Evolutionary conservation across 2,113 vertebrate genomes (phyloP).

Genomic region (Drymodes brunneopygia): DNA sequence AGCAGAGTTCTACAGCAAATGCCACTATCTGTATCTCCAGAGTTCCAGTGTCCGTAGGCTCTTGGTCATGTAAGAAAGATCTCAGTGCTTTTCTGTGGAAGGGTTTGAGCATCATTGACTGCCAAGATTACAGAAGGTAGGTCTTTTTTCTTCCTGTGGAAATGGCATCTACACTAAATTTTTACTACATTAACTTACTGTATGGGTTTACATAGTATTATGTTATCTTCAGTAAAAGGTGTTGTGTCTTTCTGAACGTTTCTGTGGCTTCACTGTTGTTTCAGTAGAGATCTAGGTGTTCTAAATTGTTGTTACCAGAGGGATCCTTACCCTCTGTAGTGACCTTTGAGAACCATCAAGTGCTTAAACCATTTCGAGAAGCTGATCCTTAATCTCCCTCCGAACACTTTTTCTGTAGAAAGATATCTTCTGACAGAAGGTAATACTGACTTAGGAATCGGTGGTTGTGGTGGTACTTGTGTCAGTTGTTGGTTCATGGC

Average conservation of each 20-base stretch:
- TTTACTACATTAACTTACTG: neutral
- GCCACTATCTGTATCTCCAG: neutral
- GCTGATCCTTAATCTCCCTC: neutral
- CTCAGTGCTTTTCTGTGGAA: neutral
- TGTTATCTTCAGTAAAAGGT: neutral
- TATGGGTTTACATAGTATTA: neutral
- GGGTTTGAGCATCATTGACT: neutral
- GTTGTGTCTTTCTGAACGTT: neutral
- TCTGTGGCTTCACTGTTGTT: neutral
- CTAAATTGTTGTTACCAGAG: neutral
- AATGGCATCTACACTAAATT: rapidly evolving
- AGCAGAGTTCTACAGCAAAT: neutral
- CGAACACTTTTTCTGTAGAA: rapidly evolving
- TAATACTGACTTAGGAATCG: neutral
- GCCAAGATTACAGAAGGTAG: neutral
- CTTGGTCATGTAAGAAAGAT: neutral
- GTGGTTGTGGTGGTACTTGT: neutral
- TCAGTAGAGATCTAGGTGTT: neutral
- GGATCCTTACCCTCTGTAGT: neutral
- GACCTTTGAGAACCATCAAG: neutral
- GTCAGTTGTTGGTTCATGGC: neutral
- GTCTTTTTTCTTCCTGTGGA: neutral
- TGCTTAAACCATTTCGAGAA: neutral
- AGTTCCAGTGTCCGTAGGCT: neutral
- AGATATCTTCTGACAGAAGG: neutral